These are phyloP conservation scores for Sinosuthora webbiana DNA, from an alignment of 2,113 vertebrate species.

Conservation along the genomic window DNA sequence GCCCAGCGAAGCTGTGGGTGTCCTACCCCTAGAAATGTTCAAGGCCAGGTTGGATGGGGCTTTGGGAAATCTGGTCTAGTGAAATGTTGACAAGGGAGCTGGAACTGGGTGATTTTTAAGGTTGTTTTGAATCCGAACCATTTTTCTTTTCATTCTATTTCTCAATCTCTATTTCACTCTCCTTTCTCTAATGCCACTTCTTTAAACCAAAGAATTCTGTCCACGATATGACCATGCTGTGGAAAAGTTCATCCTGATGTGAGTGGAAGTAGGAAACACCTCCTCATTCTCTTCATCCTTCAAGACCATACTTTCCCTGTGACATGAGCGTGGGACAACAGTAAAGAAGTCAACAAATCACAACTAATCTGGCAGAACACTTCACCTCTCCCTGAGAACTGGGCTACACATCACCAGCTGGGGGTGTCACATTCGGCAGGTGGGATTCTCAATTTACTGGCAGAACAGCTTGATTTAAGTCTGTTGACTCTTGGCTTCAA, in stretches of 20 bases:
- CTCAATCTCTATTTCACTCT: background rate
- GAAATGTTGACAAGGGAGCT: background rate
- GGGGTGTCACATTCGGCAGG: background rate
- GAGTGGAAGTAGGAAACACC: background rate
- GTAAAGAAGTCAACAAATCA: background rate
- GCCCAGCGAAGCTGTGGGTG: background rate
- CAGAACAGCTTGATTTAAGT: conserved; percentile 35
- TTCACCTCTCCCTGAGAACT: background rate
- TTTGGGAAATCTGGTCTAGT: background rate
- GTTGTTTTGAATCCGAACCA: rapidly evolving
- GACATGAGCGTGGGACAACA: background rate
- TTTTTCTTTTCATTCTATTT: background rate
- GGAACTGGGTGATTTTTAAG: background rate
- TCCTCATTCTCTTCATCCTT: background rate
- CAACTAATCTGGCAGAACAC: background rate
- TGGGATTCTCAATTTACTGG: background rate
- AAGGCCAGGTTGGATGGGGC: background rate
- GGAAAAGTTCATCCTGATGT: background rate
- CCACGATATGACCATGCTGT: background rate
- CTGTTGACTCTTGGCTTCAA: conserved; percentile 22
- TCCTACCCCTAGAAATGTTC: background rate
- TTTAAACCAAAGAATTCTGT: background rate
- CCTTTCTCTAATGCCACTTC: background rate
- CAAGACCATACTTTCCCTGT: background rate
- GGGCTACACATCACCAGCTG: background rate